A percentile compares a stretch with the other conserved stretches of the same genome.
Evolutionary conservation across 2,888 invertebrate genomes (phyloP).

Genomic region (Tolmerus cingulatus): DNA sequence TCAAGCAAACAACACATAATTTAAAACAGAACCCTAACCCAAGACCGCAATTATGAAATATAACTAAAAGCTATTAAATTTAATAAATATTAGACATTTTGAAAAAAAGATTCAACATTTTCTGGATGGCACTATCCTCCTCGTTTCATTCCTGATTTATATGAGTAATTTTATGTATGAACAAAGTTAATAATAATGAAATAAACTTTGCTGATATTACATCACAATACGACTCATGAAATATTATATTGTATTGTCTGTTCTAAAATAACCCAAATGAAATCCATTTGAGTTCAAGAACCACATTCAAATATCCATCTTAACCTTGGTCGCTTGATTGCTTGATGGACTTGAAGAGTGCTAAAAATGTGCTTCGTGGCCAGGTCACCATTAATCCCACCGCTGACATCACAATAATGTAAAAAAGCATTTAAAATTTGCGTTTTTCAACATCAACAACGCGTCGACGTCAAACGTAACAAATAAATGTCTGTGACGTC

Average conservation of each 20-base stretch:
- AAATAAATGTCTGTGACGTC: neutral
- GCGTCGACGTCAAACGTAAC: neutral
- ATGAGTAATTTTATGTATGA: neutral
- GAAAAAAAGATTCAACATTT: too few species aligned
- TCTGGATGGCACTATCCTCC: too few species aligned
- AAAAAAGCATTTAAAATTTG: neutral
- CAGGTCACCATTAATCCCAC: neutral
- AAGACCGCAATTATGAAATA: too few species aligned
- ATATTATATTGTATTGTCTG: neutral
- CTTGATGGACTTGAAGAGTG: neutral
- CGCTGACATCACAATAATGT: neutral
- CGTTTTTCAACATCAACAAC: neutral
- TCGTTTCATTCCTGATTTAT: neutral
- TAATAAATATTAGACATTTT: too few species aligned
- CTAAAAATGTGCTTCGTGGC: neutral
- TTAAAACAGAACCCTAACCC: too few species aligned
- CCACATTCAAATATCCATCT: neutral
- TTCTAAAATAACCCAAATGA: neutral
- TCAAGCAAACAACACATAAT: too few species aligned
- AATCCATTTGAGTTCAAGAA: neutral
- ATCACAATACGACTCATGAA: neutral
- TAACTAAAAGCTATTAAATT: too few species aligned
- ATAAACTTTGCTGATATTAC: neutral
- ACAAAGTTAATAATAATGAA: neutral
- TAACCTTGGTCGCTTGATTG: neutral